A percentile compares a stretch with the other conserved stretches of the same genome.
Evolutionary conservation across 2,888 invertebrate species (phyloP).

Genomic region (Andricus curvator): DNA sequence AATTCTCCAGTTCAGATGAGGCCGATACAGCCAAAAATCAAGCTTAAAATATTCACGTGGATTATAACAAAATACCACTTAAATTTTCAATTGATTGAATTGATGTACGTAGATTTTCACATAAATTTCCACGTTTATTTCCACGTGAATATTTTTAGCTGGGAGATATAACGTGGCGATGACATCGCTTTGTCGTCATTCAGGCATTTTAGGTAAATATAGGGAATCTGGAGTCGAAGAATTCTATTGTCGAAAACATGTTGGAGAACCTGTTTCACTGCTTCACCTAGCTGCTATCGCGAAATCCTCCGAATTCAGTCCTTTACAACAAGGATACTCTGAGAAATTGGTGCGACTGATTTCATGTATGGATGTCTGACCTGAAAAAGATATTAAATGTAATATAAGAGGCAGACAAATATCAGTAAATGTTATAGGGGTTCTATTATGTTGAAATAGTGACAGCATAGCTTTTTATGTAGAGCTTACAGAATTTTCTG

Average conservation of each 20-base stretch:
- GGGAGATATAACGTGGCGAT: not conserved
- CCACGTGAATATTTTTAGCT: not conserved
- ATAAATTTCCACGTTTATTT: not conserved
- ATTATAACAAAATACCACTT: not conserved
- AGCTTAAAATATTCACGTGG: not conserved
- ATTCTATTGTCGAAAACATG: not conserved
- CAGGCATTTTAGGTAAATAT: not conserved
- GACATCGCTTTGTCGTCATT: not conserved
- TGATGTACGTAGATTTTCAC: not conserved
- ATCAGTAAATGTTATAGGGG: too few species aligned
- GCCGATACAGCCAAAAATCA: not conserved
- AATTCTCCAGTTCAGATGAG: not conserved
- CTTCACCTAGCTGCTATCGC: not conserved
- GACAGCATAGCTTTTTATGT: too few species aligned
- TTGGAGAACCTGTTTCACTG: not conserved
- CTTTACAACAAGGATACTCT: constrained; percentile 13
- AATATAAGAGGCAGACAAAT: constrained; percentile 22
- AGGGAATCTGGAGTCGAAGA: not conserved
- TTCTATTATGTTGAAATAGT: too few species aligned
- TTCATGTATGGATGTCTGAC: not conserved
- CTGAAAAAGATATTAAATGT: not conserved
- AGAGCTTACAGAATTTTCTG: too few species aligned
- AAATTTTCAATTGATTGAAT: not conserved
- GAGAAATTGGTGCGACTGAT: not conserved
- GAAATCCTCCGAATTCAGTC: not conserved